A percentile compares a stretch with the other conserved stretches of the same genome.
Evolutionary conservation across 2,888 invertebrate genomes (phyloP).

Genomic region (Ormyrus nitidulus): DNA sequence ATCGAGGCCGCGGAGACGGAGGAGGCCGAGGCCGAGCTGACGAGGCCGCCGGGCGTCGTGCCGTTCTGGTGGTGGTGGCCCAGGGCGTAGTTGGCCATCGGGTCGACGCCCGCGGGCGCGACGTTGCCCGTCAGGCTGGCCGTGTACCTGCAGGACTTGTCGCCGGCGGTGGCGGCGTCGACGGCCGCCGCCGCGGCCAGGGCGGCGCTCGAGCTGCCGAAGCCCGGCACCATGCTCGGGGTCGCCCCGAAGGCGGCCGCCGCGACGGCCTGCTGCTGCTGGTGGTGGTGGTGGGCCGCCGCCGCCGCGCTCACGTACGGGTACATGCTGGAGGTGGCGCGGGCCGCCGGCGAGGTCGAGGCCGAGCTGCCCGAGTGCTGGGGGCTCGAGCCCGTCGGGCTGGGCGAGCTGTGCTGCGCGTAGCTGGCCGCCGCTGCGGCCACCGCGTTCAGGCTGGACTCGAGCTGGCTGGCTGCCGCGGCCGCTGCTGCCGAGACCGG

Average conservation of each 20-base stretch:
- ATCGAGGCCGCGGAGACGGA: constrained; percentile 82
- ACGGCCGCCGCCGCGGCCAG: constrained; percentile 82
- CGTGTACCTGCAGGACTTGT: constrained; percentile 90
- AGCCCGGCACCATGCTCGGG: constrained; percentile 80
- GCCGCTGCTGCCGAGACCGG: constrained; percentile 68
- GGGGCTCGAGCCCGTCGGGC: constrained; percentile 84
- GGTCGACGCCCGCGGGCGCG: constrained; percentile 80
- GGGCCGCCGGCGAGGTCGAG: constrained; percentile 80
- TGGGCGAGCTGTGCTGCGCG: constrained; percentile 75
- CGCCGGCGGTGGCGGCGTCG: constrained; percentile 81
- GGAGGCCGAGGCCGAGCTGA: constrained; percentile 80
- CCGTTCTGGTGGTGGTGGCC: constrained; percentile 85
- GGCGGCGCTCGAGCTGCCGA: constrained; percentile 78
- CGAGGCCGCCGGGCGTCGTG: constrained; percentile 74
- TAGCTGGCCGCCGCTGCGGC: constrained; percentile 88
- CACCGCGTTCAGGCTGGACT: constrained; percentile 80
- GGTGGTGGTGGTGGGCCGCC: constrained; percentile 82
- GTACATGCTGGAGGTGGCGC: constrained; percentile 89
- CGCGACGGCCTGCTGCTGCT: constrained; percentile 82
- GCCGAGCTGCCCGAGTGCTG: constrained; percentile 83
- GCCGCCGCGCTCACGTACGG: constrained; percentile 88
- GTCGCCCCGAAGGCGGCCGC: constrained; percentile 82
- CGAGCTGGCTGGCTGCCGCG: constrained; percentile 80
- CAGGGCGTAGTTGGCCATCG: constrained; percentile 89
- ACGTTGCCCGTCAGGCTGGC: constrained; percentile 80